Percentiles rank a stretch among this genome's conserved stretches.
Conservation (phyloP, 2,888 invertebrate genomes). For the Megamerina dolium region DNA sequence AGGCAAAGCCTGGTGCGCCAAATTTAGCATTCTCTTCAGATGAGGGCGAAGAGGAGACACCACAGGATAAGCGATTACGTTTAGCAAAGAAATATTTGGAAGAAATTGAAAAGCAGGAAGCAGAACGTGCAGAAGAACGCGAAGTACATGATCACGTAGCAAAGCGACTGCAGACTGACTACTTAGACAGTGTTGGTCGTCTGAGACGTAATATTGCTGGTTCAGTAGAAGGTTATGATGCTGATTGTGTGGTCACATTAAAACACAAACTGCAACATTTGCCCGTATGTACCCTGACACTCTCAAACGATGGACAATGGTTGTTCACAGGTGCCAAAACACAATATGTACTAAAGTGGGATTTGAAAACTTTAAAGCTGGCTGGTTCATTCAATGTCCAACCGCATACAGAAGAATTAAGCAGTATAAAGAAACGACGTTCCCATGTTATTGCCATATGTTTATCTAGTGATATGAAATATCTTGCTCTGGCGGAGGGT, state of each 20-base stretch:
- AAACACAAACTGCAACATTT: slow-evolving; percentile 73
- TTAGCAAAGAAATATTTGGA: slow-evolving; percentile 84
- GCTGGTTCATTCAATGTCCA: slow-evolving; percentile 51
- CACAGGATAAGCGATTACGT: slow-evolving; percentile 84
- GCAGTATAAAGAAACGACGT: slow-evolving; percentile 35
- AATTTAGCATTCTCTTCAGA: slow-evolving; percentile 35
- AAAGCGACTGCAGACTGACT: slow-evolving; percentile 75
- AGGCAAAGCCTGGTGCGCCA: slow-evolving; percentile 27
- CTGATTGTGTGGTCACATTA: slow-evolving; percentile 52
- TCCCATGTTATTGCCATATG: slow-evolving; percentile 60
- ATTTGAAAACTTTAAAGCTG: slow-evolving; percentile 59
- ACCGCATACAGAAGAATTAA: slow-evolving; percentile 46
- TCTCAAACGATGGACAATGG: slow-evolving; percentile 66
- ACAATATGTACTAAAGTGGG: slow-evolving; percentile 82
- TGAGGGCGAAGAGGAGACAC: slow-evolving; percentile 60
- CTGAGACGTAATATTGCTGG: slow-evolving; percentile 70
- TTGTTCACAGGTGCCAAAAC: slow-evolving; percentile 85
- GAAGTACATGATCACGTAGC: slow-evolving; percentile 56
- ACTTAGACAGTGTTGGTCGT: slow-evolving; percentile 79
- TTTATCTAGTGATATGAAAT: slow-evolving; percentile 74
- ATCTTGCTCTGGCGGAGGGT: slow-evolving; percentile 67
- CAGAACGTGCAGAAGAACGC: slow-evolving; percentile 60
- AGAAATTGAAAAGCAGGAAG: slow-evolving; percentile 78
- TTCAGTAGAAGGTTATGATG: slow-evolving; percentile 50
- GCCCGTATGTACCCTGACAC: slow-evolving; percentile 72